A percentile compares a stretch with the other conserved stretches of the same genome.
Evolutionary conservation across 2,888 invertebrate genomes (phyloP).

Genomic region (Charanyca ferruginea): DNA sequence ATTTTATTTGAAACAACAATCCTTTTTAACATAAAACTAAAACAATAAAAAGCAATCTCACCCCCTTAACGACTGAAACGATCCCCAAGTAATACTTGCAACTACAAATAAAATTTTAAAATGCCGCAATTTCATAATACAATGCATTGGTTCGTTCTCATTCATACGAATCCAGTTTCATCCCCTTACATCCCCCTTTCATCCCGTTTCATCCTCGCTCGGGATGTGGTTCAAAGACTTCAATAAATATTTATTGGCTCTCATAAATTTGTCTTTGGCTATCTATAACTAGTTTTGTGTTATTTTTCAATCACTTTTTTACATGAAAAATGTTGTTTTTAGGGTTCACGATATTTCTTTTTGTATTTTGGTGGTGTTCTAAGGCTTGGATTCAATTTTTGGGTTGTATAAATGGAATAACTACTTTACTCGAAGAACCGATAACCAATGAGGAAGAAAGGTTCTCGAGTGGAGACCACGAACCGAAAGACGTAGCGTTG

Average conservation of each 20-base stretch:
- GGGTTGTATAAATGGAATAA: neutral
- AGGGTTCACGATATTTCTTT: neutral
- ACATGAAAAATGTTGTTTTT: slow-evolving; percentile 25
- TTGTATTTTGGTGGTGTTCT: neutral
- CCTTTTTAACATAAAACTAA: neutral
- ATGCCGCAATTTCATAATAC: slow-evolving; percentile 56
- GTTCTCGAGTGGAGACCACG: no score
- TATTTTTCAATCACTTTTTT: slow-evolving; percentile 67
- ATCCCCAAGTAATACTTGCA: slow-evolving; percentile 21
- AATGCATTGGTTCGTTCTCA: slow-evolving; percentile 62
- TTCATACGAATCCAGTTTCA: slow-evolving; percentile 58
- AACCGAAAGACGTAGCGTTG: no score
- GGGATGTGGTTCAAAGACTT: slow-evolving; percentile 64
- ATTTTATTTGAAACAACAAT: slow-evolving; percentile 7
- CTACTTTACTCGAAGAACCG: no score
- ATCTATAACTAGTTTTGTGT: slow-evolving; percentile 35
- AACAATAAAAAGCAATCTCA: slow-evolving; percentile 11
- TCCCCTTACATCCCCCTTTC: slow-evolving; percentile 41
- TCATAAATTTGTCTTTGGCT: slow-evolving; percentile 63
- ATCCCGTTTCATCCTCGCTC: slow-evolving; percentile 49
- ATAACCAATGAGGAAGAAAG: no score
- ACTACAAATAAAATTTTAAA: slow-evolving; percentile 40
- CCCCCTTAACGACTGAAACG: slow-evolving; percentile 19
- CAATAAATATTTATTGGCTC: slow-evolving; percentile 76
- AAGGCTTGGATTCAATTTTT: neutral